Evolutionary conservation across 2,888 invertebrate species (phyloP), one percentile per base, ranked within the genome.

Genomic region (Heliconius sara): DNA sequence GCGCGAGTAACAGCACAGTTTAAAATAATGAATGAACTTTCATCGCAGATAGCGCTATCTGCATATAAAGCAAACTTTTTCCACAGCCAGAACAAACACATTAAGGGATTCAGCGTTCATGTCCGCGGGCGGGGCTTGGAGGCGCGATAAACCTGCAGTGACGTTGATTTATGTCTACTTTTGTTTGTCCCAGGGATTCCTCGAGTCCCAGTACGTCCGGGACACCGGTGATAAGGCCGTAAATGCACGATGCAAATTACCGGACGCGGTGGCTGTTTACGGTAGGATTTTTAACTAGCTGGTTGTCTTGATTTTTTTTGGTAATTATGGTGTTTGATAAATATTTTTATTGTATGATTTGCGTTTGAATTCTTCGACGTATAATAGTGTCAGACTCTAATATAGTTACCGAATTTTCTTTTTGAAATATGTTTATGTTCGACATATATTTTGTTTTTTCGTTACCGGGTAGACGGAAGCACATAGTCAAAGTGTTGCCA

Each of bases 111-210:
- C 85, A 86, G 87, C 87, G 87, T 87, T 90, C 89, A 87, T 86
- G 88, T 89, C 89, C 89, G 86, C 87, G 86, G 86, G 86, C 85
- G 85, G 84, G 86, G 87, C 89, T 88, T 88, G 89, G 89, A 89
- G 89, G 88, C 89, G 92, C 91, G 95, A 94, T 94, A 94, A 88
- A 93, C 91, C 91, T 91, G 87, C 88, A 88, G 88, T 92, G 95
- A 94, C 95, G 87, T 94, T 94, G 95, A 95, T 95, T 94, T 94
- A 95, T 94, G 92, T 91, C 91, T 91, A 88, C 89, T 92, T 92
- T 94, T 93, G 93, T 93, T 93, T 93, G 93, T 93, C 89, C 88
- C 90, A 89, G 91, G 89, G 90, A 91, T 87, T 88, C 87, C 89
- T 89, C 86, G 87, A 88, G 86, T 88, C 88, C 88, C 88, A 89